phyloP scores from a whole-genome alignment of 1,140 invertebrate genomes.

The Cheumatopsyche charites region DNA sequence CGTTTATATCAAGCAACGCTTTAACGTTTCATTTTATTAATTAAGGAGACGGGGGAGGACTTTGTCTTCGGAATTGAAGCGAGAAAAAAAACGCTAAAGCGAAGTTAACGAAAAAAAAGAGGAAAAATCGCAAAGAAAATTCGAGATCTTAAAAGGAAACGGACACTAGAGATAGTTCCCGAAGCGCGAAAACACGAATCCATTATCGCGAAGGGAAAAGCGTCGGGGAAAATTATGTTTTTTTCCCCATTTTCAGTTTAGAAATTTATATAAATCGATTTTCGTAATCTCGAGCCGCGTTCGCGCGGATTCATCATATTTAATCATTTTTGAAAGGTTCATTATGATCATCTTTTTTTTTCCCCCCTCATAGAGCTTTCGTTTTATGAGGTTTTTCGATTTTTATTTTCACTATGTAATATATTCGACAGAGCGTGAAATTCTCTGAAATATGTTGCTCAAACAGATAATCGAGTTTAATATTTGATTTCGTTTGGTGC shows the following conservation, averaged over 20 bases:
- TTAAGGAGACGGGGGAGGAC: constrained; percentile 9
- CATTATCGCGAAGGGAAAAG: neutral
- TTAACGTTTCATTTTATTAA: constrained; percentile 25
- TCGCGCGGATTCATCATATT: constrained; percentile 23
- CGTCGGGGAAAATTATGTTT: neutral
- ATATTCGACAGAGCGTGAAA: too few species aligned
- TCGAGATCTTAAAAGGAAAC: too few species aligned
- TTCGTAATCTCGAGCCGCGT: constrained; percentile 10
- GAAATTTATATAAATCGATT: neutral
- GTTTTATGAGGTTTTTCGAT: neutral
- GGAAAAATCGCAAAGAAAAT: neutral
- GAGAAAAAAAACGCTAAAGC: neutral
- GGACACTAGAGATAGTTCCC: constrained; percentile 20
- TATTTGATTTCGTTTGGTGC: too few species aligned
- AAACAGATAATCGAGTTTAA: too few species aligned
- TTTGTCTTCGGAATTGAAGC: constrained; percentile 17
- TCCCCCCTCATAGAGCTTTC: neutral
- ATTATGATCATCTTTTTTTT: neutral
- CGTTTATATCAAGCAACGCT: constrained; percentile 3
- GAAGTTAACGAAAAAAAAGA: neutral
- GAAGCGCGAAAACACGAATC: constrained; percentile 18
- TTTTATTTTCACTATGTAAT: too few species aligned
- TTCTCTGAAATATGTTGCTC: too few species aligned
- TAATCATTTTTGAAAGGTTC: constrained; percentile 25
- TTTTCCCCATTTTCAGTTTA: too few species aligned